A percentile compares a stretch with the other conserved stretches of the same genome.
Evolutionary conservation across 2,113 vertebrate genomes (phyloP).

Genomic region (Willisornis vidua): DNA sequence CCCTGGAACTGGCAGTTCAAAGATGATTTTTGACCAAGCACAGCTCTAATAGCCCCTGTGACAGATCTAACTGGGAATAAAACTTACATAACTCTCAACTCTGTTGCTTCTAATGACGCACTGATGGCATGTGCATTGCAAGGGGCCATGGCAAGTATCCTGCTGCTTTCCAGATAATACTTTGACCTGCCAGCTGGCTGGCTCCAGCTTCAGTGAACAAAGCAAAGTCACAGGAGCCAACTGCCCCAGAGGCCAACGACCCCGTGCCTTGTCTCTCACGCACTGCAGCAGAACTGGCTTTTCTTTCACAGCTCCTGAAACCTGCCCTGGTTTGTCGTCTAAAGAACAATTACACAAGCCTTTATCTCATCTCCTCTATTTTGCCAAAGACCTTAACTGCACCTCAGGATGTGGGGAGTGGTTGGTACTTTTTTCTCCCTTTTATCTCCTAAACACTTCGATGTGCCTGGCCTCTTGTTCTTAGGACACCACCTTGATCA

Average conservation of each 20-base stretch:
- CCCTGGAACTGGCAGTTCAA: background rate
- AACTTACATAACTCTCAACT: background rate
- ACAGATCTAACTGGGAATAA: background rate
- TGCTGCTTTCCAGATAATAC: background rate
- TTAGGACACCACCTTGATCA: background rate
- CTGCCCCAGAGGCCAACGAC: background rate
- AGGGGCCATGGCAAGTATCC: background rate
- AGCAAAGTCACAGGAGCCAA: background rate
- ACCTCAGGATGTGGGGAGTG: background rate
- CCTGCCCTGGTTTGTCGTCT: background rate
- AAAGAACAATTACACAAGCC: background rate
- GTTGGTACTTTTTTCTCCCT: background rate
- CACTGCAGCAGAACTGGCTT: background rate
- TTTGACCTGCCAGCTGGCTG: background rate
- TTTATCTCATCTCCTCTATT: background rate
- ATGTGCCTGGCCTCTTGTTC: background rate
- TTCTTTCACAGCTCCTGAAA: background rate
- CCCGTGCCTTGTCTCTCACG: accelerated
- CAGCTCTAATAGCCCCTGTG: background rate
- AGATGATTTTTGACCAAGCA: background rate
- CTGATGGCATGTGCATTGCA: background rate
- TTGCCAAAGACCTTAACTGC: background rate
- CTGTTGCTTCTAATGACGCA: background rate
- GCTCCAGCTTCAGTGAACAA: background rate
- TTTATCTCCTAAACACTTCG: background rate